Evolutionary conservation across 2,113 vertebrate species (phyloP).

Genomic region (Diadophis punctatus): DNA sequence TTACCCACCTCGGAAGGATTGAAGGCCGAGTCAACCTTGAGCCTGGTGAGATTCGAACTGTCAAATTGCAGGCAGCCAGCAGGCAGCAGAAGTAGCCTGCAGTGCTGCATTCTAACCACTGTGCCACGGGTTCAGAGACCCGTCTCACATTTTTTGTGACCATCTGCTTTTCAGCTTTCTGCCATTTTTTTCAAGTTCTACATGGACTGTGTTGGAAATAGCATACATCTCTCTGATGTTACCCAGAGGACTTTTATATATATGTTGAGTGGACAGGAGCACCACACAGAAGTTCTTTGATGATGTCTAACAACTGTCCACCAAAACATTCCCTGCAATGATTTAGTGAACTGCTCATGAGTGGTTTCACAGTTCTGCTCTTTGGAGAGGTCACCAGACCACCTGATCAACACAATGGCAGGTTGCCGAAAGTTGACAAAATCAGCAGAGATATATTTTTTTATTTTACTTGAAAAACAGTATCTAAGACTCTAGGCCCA

Average conservation of each 20-base stretch:
- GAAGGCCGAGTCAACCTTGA: no score
- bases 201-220: background rate
- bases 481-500: background rate
- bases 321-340: background rate
- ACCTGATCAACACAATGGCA: background rate
- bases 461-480: background rate
- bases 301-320: background rate
- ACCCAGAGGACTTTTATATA: background rate
- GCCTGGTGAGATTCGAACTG: no score
- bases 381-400: background rate
- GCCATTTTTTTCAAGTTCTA: background rate
- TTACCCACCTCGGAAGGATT: no score
- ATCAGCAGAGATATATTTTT: background rate
- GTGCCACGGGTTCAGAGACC: background rate
- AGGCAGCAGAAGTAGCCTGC: no score
- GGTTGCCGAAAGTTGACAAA: background rate
- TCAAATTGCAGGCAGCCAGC: no score
- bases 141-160: background rate
- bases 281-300: background rate
- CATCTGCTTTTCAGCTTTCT: background rate
- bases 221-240: background rate
- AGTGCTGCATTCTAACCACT: no score
- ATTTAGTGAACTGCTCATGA: background rate
- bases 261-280: background rate
- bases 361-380: background rate